Percentiles rank a stretch among this genome's conserved stretches.
Evolutionary conservation across 2,113 vertebrate species (phyloP).

Genomic region (Donacobius atricapilla): DNA sequence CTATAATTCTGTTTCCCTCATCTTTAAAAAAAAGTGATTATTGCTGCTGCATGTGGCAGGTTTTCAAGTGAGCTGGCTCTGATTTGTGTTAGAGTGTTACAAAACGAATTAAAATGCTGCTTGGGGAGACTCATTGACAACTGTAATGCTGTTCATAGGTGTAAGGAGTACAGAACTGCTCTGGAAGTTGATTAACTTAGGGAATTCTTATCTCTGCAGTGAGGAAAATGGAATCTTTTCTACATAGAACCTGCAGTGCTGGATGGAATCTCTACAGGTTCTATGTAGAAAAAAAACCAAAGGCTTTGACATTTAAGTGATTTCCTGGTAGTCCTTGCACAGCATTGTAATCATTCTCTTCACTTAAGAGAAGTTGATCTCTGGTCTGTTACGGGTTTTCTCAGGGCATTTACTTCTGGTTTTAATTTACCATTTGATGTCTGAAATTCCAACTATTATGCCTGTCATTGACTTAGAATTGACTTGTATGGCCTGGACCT

Average conservation of each 20-base stretch:
- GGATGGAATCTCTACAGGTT: not conserved
- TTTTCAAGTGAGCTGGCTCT: not conserved
- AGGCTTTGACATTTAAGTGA: not conserved
- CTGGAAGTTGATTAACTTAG: not conserved
- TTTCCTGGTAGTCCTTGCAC: not conserved
- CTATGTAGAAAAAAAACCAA: rapidly evolving
- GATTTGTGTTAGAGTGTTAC: not conserved
- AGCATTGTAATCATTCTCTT: not conserved
- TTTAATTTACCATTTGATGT: not conserved
- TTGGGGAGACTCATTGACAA: not conserved
- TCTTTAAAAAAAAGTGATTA: not conserved
- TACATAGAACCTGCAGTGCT: too few relatives aligned
- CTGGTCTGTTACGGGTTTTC: rapidly evolving
- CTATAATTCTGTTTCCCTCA: rapidly evolving
- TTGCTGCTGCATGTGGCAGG: not conserved
- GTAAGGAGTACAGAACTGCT: not conserved
- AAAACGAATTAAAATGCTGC: not conserved
- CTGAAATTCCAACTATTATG: not conserved
- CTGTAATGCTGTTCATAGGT: not conserved
- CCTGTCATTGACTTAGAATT: not conserved
- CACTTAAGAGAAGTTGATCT: not conserved
- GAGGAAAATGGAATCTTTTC: too few relatives aligned
- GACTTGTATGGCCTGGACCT: not conserved
- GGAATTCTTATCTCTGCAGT: not conserved
- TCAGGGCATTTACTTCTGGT: not conserved